Base-by-base conservation (phyloP, 37 sponge, comb jelly and placozoan species). In the Oopsacas minuta region DNA sequence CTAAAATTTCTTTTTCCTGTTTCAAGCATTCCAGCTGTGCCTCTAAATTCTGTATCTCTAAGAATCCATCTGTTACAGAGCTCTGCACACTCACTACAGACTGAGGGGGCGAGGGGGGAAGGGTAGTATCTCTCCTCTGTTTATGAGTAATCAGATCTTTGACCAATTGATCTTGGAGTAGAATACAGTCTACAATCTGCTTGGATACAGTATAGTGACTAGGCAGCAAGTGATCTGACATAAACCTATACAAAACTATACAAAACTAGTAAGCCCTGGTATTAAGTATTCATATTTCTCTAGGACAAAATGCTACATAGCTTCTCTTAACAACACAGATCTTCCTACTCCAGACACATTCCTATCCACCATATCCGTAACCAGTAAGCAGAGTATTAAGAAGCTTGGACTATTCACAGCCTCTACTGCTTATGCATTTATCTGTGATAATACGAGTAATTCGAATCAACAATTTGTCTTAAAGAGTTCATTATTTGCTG, bases 141-240 rank as follows among this genome's bases (percentile, higher is more conserved):
- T n/a, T 61, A 25, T 12, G 3, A 3, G 32, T 61, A 34, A 61
- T 5, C 32, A 61, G 75, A 12, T 25, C 75, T 34, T 61, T 25
- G 22, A 12, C 5, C 75, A 61, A 3, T 34, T 61, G 75, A 7
- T 61, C 75, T 12, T 61, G 75, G 5, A 61, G 30, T 3, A 61
- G 75, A 34, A 61, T 61, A 12, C 75, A 61, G 75, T 61, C 75
- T 34, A 61, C 75, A 20, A 61, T 61, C 75, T 61, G 75, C 30
- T 61, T 61, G 32, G 75, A 61, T 10, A 61, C 75, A 3, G 75
- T 61, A 34, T 61, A 61, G 75, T 61, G 75, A 12, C 75, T 61
- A 5, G 75, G 75, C 32, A 61, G 28, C 75, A 32, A 5, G 1
- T n/a, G 20, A 20, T 61, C 75, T 12, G 75, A 61, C 75, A 61